Evolutionary conservation across 2,113 vertebrate genomes (phyloP).

Genomic region (Cathartes aura): DNA sequence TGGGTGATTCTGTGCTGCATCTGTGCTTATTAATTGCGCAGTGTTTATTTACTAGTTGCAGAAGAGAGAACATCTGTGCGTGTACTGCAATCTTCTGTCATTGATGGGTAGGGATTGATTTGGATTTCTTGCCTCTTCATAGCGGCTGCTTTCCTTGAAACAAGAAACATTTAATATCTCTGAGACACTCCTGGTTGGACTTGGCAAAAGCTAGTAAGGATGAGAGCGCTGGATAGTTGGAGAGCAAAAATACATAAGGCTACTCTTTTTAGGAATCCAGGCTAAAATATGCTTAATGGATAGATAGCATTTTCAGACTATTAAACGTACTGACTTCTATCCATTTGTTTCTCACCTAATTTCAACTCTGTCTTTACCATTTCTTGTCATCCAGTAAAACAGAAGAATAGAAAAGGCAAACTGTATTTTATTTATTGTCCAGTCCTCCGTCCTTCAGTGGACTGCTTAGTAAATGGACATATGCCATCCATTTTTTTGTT

Average conservation of each 20-base stretch:
- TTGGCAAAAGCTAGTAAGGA: background rate
- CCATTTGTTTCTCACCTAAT: background rate
- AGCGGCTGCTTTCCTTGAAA: background rate
- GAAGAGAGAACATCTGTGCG: conserved; percentile 40
- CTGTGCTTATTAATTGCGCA: background rate
- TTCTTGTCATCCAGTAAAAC: background rate
- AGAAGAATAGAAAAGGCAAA: background rate
- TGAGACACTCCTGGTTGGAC: background rate
- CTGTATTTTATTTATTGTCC: background rate
- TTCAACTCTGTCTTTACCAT: background rate
- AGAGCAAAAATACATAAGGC: background rate
- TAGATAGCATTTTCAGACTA: background rate
- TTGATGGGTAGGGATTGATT: background rate
- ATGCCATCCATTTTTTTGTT: background rate
- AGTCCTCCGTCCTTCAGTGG: background rate
- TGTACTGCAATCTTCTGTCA: background rate
- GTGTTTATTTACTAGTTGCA: conserved; percentile 39
- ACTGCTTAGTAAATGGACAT: background rate
- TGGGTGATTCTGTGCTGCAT: conserved; percentile 9
- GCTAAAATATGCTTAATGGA: background rate
- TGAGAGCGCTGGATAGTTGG: background rate
- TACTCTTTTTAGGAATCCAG: background rate
- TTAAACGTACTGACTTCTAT: background rate
- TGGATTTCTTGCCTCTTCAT: conserved; percentile 5
- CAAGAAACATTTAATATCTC: background rate